Evolutionary conservation across 2,888 invertebrate species (phyloP), one percentile per base, ranked within the genome.

Genomic region (Silvanus unidentatus): DNA sequence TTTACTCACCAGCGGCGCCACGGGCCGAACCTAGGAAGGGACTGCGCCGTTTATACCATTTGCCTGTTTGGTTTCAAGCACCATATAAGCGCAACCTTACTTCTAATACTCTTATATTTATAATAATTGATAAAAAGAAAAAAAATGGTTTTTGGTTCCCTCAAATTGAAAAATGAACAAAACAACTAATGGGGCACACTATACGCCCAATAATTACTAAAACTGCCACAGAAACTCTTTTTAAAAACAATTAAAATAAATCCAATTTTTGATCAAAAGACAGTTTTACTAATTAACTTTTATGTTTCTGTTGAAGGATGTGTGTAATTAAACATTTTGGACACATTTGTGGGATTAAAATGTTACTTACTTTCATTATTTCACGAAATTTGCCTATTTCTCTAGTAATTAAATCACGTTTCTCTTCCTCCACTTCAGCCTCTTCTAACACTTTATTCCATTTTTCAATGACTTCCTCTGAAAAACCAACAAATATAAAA

Each of bases 331-430:
- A 22, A 22, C 22, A 22, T 22, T 22, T 3, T 22, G 4, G 22
- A 22, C 22, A 22, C 3, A 22, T n/a, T n/a, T n/a, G 22, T 22
- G 8, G 22, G 8, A 22, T 5, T 22, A 5, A 5, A 22, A 22
- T n/a, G n/a, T n/a, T 51, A 66, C 76, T 78, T 82, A 92, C 92
- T 89, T 93, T 93, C 86, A 93, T 96, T 58, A 92, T 89, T 76
- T 96, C 95, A 52, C 97, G 83, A 76, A 98, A 98, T 75, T 93
- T 94, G 62, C 92, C 92, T 72, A 98, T 98, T 80, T 98, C 98
- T 60, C 95, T 81, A 65, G 92, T 93, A 60, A 98, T 98, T 59
- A 97, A 81, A 73, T 94, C 93, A 39, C 94, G 84, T 73, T 96
- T 95, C 68, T 96, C 96, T 73, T 96, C 96, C 68, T 97, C 97